Percentiles rank a stretch among this genome's conserved stretches.
Conservation (phyloP, 2,113 vertebrate genomes). For the Herpetotheres cachinnans region DNA sequence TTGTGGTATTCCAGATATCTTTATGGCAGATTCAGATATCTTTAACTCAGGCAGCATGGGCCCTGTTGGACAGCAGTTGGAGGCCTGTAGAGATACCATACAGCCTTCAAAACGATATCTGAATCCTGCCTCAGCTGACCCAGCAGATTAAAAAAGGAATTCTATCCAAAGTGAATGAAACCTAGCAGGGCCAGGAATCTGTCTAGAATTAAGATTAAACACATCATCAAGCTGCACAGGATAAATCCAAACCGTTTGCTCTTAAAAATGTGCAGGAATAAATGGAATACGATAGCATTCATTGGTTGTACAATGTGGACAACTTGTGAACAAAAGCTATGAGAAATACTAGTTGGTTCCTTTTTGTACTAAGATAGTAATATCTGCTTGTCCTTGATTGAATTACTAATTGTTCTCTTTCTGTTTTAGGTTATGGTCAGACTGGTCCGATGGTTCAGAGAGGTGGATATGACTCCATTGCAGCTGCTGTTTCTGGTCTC, state of each 20-base stretch:
- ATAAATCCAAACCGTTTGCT: not conserved
- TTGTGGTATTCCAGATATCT: not conserved
- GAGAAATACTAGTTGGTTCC: not conserved
- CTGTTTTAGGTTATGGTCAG: conserved; percentile 88
- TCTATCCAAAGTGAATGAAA: not conserved
- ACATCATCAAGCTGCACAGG: not conserved
- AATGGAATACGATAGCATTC: not conserved
- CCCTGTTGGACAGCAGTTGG: not conserved
- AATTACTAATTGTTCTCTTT: not conserved
- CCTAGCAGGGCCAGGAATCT: not conserved
- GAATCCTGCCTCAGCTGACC: not conserved
- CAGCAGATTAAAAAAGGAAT: not conserved
- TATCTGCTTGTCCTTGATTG: not conserved
- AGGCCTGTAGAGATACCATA: not conserved
- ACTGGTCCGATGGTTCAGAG: conserved; percentile 84
- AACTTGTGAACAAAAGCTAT: not conserved
- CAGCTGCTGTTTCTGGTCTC: conserved; percentile 90
- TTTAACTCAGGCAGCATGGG: not conserved
- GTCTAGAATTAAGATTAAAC: not conserved
- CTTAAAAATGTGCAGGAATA: not conserved
- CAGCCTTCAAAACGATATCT: not conserved
- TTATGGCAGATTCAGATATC: not conserved
- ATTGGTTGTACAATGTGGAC: not conserved
- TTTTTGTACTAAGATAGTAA: not conserved
- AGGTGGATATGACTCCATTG: conserved; percentile 90